Conservation (phyloP, 2,797 vertebrate species). For the Cyprinella venusta region DNA sequence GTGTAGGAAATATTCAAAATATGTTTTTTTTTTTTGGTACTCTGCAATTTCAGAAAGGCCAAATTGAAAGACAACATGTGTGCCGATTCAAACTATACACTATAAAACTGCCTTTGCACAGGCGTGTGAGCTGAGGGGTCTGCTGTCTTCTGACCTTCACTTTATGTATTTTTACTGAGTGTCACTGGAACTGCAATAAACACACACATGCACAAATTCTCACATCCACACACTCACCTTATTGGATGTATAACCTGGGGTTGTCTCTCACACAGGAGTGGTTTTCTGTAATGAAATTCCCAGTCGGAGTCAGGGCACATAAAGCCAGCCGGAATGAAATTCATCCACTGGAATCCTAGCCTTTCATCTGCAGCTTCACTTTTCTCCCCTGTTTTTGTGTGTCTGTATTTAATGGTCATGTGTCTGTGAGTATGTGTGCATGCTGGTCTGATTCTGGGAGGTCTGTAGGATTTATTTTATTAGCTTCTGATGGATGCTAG, state of each 20-base stretch:
- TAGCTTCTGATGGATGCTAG: slow-evolving; percentile 39
- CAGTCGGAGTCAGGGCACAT: slow-evolving; percentile 55
- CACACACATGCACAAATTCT: slow-evolving; percentile 26
- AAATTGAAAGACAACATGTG: neutral
- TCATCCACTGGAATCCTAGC: slow-evolving; percentile 55
- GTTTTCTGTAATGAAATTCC: slow-evolving; percentile 63
- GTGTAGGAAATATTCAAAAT: neutral
- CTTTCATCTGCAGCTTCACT: slow-evolving; percentile 59
- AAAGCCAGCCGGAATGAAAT: slow-evolving; percentile 59
- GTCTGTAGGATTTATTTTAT: slow-evolving; percentile 49
- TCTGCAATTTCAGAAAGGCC: neutral
- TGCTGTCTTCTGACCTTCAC: slow-evolving; percentile 46
- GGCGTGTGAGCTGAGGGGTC: slow-evolving; percentile 21
- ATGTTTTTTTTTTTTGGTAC: neutral
- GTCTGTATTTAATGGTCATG: slow-evolving; percentile 33
- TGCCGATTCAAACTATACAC: neutral
- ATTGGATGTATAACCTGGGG: slow-evolving; percentile 53
- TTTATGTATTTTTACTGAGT: slow-evolving; percentile 50
- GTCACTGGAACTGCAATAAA: slow-evolving; percentile 26
- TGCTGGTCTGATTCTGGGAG: slow-evolving; percentile 46
- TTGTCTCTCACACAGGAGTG: slow-evolving; percentile 58
- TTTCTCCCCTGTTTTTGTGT: slow-evolving; percentile 35
- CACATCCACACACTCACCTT: slow-evolving; percentile 45
- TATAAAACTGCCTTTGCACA: neutral
- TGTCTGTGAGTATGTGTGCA: slow-evolving; percentile 8